Conservation (phyloP, 64 coral and sea anemone genomes). For the Porites australiensis region DNA sequence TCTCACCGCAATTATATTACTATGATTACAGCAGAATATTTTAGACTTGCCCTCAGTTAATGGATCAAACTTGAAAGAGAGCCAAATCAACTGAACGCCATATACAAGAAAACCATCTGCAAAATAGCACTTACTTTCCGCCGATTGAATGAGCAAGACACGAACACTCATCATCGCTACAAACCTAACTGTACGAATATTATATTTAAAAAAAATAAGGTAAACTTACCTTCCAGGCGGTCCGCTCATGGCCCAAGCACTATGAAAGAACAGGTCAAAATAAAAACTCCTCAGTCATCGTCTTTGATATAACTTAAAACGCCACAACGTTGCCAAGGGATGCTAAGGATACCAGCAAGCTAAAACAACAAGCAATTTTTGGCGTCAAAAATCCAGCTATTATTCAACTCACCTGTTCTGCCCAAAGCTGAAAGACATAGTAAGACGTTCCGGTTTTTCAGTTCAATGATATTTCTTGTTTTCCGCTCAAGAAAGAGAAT, state of each 20-base stretch:
- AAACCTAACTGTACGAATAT: background rate
- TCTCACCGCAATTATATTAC: background rate
- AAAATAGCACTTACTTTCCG: background rate
- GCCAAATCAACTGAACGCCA: background rate
- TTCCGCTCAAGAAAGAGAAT: conserved; percentile 17
- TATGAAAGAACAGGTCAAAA: conserved; percentile 28
- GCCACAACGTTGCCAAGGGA: conserved; percentile 41
- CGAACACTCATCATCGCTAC: background rate
- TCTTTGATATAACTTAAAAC: conserved; percentile 16
- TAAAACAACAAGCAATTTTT: background rate
- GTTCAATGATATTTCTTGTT: background rate
- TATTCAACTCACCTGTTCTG: conserved; percentile 48
- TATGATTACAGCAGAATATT: background rate
- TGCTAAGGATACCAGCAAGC: background rate
- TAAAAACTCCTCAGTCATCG: conserved; percentile 27
- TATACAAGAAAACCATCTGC: background rate
- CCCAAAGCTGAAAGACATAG: conserved; percentile 77
- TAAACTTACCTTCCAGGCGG: conserved; percentile 73
- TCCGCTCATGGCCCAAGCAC: conserved; percentile 65
- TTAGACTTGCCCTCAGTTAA: background rate
- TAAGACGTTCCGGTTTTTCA: background rate
- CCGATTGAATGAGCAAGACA: conserved; percentile 1
- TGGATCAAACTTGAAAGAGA: background rate
- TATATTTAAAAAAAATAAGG: background rate
- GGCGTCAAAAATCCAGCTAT: background rate